Evolutionary conservation across 1,140 invertebrate species (phyloP).

Genomic region (Sycophila sp.): DNA sequence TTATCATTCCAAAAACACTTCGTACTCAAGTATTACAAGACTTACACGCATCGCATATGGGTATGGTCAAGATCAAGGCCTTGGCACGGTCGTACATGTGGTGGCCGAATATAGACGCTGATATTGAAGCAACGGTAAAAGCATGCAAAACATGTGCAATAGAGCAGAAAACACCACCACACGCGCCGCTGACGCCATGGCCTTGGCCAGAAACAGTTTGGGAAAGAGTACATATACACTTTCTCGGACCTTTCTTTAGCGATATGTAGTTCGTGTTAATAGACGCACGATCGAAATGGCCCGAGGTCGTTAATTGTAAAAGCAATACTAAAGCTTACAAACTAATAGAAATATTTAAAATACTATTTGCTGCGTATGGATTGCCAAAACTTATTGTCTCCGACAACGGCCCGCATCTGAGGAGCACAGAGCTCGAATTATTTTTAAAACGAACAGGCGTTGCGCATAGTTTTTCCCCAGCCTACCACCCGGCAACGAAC

Average conservation of each 20-base stretch:
- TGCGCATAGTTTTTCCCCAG: neutral
- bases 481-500: no score
- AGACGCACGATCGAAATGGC: slow-evolving; percentile 30
- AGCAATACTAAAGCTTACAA: no score
- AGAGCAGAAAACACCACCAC: slow-evolving; percentile 35
- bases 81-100: slow-evolving; percentile 61
- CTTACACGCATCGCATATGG: slow-evolving; percentile 62
- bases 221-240: slow-evolving; percentile 22
- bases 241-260: slow-evolving; percentile 14
- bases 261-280: slow-evolving; percentile 34
- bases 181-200: slow-evolving; percentile 2
- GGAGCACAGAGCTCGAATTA: neutral
- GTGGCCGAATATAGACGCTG: slow-evolving; percentile 62
- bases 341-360: slow-evolving; percentile 19
- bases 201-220: neutral
- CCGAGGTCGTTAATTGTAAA: slow-evolving; percentile 23
- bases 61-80: slow-evolving; percentile 65
- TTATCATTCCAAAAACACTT: slow-evolving; percentile 26
- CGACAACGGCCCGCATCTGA: slow-evolving; percentile 22
- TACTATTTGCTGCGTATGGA: slow-evolving; percentile 25
- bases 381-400: slow-evolving; percentile 18
- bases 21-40: slow-evolving; percentile 44
- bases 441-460: slow-evolving; percentile 7
- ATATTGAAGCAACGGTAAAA: slow-evolving; percentile 51
- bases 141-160: slow-evolving; percentile 1